phyloP scores from a whole-genome alignment of 2,888 invertebrate species.

The Perizoma flavofasciatum region DNA sequence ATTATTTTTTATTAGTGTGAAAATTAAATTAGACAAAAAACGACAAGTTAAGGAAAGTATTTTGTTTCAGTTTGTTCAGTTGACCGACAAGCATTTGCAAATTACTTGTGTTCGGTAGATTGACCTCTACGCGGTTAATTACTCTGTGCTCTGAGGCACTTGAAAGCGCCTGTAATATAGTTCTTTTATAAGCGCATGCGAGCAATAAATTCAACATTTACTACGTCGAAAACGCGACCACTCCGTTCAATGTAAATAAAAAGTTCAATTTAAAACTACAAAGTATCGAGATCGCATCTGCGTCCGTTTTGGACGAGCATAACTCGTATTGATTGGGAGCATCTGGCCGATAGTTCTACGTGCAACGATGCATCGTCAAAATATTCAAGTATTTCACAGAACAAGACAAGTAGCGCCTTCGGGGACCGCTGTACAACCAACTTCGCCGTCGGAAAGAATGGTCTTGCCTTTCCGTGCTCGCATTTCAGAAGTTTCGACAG shows the following conservation, averaged over 20 bases:
- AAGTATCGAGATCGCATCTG: conserved; percentile 68
- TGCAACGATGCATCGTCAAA: conserved; percentile 45
- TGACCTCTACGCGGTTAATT: conserved; percentile 16
- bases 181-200: conserved; percentile 67
- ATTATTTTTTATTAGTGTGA: too few species aligned
- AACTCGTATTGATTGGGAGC: conserved; percentile 59
- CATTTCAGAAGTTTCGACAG: conserved; percentile 51
- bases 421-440: conserved; percentile 45
- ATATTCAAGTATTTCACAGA: conserved; percentile 48
- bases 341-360: conserved; percentile 55
- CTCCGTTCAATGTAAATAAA: conserved; percentile 70
- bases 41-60: not conserved
- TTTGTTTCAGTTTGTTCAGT: not conserved
- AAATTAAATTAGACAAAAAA: too few species aligned
- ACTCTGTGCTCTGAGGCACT: conserved; percentile 36
- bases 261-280: conserved; percentile 69
- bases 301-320: conserved; percentile 57
- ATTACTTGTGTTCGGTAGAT: conserved; percentile 4
- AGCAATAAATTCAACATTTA: conserved; percentile 71
- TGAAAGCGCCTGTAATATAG: conserved; percentile 50
- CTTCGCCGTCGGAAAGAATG: conserved; percentile 51
- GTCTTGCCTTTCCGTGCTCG: conserved; percentile 48
- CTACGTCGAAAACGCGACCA: conserved; percentile 64
- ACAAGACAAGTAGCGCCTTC: conserved; percentile 42
- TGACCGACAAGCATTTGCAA: conserved; percentile 6